Conservation (phyloP, 2,113 vertebrate species). For the Microcebus jonahi region DNA sequence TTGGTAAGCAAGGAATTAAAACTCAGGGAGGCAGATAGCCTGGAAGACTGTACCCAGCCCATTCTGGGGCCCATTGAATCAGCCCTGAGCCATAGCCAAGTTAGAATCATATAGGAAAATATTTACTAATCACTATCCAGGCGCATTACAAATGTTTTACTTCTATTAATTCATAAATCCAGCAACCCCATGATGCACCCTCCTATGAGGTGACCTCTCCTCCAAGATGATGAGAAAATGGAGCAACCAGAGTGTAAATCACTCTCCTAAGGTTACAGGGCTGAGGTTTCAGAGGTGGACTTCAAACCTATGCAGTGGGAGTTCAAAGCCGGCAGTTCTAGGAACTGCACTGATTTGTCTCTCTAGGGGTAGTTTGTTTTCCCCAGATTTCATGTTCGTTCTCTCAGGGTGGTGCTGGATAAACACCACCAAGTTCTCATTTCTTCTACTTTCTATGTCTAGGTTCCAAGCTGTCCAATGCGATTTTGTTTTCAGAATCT, state of each 20-base stretch:
- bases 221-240: neutral
- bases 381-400: neutral
- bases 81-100: neutral
- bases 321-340: neutral
- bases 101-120: neutral
- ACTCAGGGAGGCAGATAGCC: neutral
- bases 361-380: neutral
- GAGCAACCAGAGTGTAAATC: neutral
- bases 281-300: neutral
- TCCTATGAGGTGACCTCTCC: neutral
- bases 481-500: neutral
- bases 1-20: neutral
- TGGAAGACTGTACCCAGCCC: neutral
- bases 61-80: neutral
- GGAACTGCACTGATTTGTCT: neutral
- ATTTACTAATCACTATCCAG: neutral
- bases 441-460: neutral
- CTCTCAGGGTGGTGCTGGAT: neutral
- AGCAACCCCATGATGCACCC: neutral
- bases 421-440: neutral
- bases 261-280: neutral
- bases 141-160: neutral
- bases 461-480: neutral
- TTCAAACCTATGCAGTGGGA: neutral
- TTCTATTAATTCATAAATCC: slow-evolving; percentile 15